Evolutionary conservation across 2,797 vertebrate genomes (phyloP), one percentile per base, ranked within the genome.

Genomic region (Dryobates pubescens): DNA sequence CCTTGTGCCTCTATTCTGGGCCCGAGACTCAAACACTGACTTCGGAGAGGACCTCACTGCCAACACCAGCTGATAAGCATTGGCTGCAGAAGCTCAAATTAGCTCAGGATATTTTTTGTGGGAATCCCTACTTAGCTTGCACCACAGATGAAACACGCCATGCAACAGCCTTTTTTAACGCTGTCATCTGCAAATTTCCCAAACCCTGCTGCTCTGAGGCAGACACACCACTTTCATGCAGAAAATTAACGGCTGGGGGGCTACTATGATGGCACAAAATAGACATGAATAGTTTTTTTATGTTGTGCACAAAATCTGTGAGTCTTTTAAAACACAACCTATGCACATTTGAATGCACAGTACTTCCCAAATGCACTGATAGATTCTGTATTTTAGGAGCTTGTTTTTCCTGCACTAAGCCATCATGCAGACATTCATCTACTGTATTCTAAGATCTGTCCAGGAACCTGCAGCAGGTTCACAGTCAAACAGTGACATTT

Each of bases 401-500:
- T 7, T 75, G 30, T 7, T 79, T 64, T 47, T 88, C 77, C 49
- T 49, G 20, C 34, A 26, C 54, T 76, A 78, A 83, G 57, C 24
- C 17, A 53, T 13, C 58, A 43, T 1, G 14, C 26, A 78, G 26
- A 27, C 47, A 83, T 7, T 41, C 8, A 67, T 53, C 20, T 27
- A 10, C 0, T 17, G 10, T 20, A 68, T 32, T 75, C 18, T n/a
- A 78, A 43, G 16, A 74, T 19, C 26, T 34, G 6, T 13, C 24
- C 56, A 77, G 75, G 36, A 80, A 27, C 10, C 26, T 23, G n/a
- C 43, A 69, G 67, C 2, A 4, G 36, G 23, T 45, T 87, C 47
- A 74, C 16, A 34, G 69, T 12, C 9, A 1, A 5, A 15, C 30
- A 57, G 17, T 17, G 7, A 59, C 0, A 0, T 73, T 82, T 64